Conservation (phyloP, 35 echinoderm and acorn worm species). For the Apostichopus californicus region DNA sequence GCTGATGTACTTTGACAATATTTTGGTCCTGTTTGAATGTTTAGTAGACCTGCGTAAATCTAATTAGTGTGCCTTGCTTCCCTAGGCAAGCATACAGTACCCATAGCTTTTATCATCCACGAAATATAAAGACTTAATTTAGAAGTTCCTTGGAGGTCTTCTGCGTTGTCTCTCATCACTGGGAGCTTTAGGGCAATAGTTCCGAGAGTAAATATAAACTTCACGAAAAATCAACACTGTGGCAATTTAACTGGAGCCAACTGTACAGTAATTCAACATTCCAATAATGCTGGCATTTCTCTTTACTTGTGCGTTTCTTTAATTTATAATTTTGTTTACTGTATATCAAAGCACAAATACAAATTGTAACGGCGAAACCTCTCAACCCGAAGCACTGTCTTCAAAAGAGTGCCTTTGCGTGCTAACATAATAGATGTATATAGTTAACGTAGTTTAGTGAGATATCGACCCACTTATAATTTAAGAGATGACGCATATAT, state of each 20-base stretch:
- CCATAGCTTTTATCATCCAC: background rate
- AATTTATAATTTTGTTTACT: too few species aligned
- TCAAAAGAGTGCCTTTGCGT: too few species aligned
- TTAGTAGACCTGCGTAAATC: background rate
- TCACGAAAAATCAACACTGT: conserved; percentile 27
- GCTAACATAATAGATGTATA: too few species aligned
- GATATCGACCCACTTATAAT: too few species aligned
- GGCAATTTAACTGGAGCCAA: background rate
- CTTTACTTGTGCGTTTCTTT: background rate
- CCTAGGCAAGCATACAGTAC: conserved; percentile 4
- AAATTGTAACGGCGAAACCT: too few species aligned
- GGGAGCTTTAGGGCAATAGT: conserved; percentile 2
- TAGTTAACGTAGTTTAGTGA: too few species aligned
- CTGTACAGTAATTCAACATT: background rate
- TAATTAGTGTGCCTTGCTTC: conserved; percentile 7
- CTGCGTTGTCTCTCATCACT: conserved; percentile 6
- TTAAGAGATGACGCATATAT: too few species aligned
- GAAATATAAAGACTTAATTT: background rate
- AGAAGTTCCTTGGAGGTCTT: background rate
- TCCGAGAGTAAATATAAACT: conserved; percentile 32
- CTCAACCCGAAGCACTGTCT: too few species aligned
- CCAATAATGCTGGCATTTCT: background rate
- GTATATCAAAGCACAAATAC: too few species aligned
- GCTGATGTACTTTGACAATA: background rate
- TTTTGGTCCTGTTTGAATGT: background rate